phyloP scores from a whole-genome alignment of 1,140 invertebrate genomes.

The Colletes gigas region DNA sequence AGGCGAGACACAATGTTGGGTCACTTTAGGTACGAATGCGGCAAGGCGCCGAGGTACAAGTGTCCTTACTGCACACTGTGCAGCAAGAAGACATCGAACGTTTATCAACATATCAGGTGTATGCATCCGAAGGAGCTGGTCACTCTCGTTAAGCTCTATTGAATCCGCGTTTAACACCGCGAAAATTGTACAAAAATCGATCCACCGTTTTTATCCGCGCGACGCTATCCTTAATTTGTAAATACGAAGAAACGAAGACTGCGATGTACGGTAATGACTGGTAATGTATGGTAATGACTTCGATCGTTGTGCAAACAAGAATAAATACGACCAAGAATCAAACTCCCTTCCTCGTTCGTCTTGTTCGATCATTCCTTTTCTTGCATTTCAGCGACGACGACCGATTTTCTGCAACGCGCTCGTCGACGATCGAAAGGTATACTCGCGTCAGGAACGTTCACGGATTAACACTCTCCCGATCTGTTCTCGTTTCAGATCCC shows the following conservation, averaged over 20 bases:
- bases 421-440: neutral
- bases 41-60: slow-evolving; percentile 83
- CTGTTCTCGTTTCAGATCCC: slow-evolving; percentile 32
- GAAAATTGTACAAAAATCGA: no score
- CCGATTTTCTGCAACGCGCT: neutral
- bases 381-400: neutral
- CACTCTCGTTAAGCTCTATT: slow-evolving; percentile 74
- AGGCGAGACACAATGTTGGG: slow-evolving; percentile 77
- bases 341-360: slow-evolving; percentile 1
- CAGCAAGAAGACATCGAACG: slow-evolving; percentile 78
- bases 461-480: slow-evolving; percentile 4
- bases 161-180: slow-evolving; percentile 16
- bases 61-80: slow-evolving; percentile 81
- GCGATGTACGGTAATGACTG: neutral
- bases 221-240: no score
- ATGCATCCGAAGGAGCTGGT: slow-evolving; percentile 74
- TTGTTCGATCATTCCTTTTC: neutral
- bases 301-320: neutral
- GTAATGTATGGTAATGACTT: neutral
- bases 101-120: slow-evolving; percentile 76
- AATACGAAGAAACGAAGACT: neutral
- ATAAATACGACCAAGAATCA: slow-evolving; percentile 14
- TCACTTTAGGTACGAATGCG: slow-evolving; percentile 82
- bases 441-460: neutral
- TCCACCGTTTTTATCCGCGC: no score